Evolutionary conservation across 2,888 invertebrate species (phyloP), one percentile per base, ranked within the genome.

Genomic region (Lutraria lutraria): DNA sequence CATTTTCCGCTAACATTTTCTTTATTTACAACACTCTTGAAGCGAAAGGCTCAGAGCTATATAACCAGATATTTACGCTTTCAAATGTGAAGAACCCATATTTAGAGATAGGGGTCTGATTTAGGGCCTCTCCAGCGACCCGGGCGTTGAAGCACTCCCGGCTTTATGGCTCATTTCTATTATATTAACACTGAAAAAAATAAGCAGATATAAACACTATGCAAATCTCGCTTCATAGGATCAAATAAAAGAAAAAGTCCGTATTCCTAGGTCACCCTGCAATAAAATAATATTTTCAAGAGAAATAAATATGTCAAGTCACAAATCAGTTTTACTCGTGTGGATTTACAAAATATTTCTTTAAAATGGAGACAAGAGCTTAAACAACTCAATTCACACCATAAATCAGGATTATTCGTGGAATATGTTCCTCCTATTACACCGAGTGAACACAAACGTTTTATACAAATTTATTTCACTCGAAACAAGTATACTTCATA

Each of bases 191-290:
- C 68, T 52, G 81, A 83, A 60, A 79, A n/a, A 76, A 88, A 88
- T 56, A 92, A 90, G 90, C 88, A 92, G n/a, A 80, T 81, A 92
- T 92, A 92, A 92, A 92, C 89, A 89, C 85, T 89, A 92, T 92
- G 86, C 90, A 90, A 92, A 92, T 92, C 86, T 85, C 79, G 80
- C 87, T 76, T 54, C 82, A 54, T 76, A 63, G 81, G 91, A 80
- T 91, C 91, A 91, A 91, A 87, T 91, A 87, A 87, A 90, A 89
- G 91, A 91, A 91, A 87, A 91, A 90, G 90, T 90, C 79, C 83
- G 91, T 82, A 81, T 87, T 76, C 81, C 82, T 68, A 76, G 91
- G 88, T 90, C 87, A 90, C 63, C 63, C 52, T 34, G 79, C 82
- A 81, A 87, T 89, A 87, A 87, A 91, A 89, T 80, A 43, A 76